phyloP scores from a whole-genome alignment of 2,113 vertebrate genomes.

The Romanogobio albipinnatus region DNA sequence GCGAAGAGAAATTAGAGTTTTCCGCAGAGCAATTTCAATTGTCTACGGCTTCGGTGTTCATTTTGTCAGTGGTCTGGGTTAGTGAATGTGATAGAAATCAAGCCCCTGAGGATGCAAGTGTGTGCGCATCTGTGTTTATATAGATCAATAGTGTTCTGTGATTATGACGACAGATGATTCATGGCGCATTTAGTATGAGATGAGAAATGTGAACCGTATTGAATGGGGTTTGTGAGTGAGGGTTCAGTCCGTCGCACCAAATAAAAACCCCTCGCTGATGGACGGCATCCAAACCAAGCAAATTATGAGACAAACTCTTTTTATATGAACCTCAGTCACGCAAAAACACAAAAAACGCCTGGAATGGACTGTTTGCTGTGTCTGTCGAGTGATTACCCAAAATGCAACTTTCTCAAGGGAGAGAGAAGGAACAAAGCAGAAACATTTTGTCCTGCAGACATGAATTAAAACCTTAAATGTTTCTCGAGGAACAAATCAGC shows the following conservation, averaged over 20 bases:
- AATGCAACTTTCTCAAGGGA: too few relatives aligned
- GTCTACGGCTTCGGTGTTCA: conserved; percentile 36
- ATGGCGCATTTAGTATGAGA: conserved; percentile 64
- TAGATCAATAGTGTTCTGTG: conserved; percentile 37
- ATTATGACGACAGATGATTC: conserved; percentile 64
- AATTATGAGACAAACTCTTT: conserved; percentile 69
- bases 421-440: too few relatives aligned
- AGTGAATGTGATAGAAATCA: background rate
- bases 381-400: too few relatives aligned
- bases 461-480: background rate
- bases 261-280: conserved; percentile 65
- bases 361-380: background rate
- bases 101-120: conserved; percentile 1
- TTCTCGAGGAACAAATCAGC: background rate
- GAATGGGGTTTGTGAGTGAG: conserved; percentile 57
- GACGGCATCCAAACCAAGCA: conserved; percentile 71
- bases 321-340: conserved; percentile 72
- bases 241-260: conserved; percentile 50
- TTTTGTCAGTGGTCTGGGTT: background rate
- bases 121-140: conserved; percentile 9
- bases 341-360: conserved; percentile 61
- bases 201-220: conserved; percentile 72
- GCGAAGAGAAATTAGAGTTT: conserved; percentile 30
- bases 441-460: too few relatives aligned
- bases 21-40: conserved; percentile 4